Evolutionary conservation across 92 coral and sea anemone species (phyloP), one percentile per base, ranked within the genome.

Genomic region (Hydrozoanthus gracilis): DNA sequence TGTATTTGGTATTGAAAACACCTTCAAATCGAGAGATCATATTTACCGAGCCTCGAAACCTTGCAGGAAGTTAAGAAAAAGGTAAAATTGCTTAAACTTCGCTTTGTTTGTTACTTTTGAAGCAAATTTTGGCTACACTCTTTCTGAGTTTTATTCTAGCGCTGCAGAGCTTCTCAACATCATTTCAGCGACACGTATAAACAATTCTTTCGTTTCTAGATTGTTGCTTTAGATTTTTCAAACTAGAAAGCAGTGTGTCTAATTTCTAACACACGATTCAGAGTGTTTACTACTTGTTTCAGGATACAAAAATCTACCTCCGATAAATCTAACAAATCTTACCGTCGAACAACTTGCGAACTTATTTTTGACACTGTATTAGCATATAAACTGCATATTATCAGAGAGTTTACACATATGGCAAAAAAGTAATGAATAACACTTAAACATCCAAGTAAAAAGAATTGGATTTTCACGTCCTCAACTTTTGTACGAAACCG

Each of bases 1-100:
- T 65, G 66, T 80, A 80, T 80, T 17, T 64, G 17, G 2, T 16
- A 65, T 13, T 48, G 85, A 80, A 67, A 80, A 80, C 85, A 80
- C 74, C 73, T 64, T 80, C 74, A 16, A 80, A 17, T 48, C 61
- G 73, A 48, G 9, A 6, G 85, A 65, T 66, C 73, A 62, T 68
- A 79, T 60, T 49, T 79, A 44, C n/a, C 71, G 58, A 74, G 18
- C 18, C 45, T 17, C 13, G n/a, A 17, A 50, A 17, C 3, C 35
- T 13, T 80, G 52, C 85, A 65, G 66, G 85, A 62, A 65, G 20
- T 56, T 16, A 45, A 47, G 44, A 64, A 67, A 67, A 17, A 65
- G 66, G 73, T 56, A 49, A 62, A 79, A 66, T 7, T 17, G 44
- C 35, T 15, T 64, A 12, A n/a, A 56, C 20, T 47, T 3, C 16